Percentiles rank a stretch among this genome's conserved stretches.
Evolutionary conservation across 2,888 invertebrate genomes (phyloP).

Genomic region (Cinara cedri): DNA sequence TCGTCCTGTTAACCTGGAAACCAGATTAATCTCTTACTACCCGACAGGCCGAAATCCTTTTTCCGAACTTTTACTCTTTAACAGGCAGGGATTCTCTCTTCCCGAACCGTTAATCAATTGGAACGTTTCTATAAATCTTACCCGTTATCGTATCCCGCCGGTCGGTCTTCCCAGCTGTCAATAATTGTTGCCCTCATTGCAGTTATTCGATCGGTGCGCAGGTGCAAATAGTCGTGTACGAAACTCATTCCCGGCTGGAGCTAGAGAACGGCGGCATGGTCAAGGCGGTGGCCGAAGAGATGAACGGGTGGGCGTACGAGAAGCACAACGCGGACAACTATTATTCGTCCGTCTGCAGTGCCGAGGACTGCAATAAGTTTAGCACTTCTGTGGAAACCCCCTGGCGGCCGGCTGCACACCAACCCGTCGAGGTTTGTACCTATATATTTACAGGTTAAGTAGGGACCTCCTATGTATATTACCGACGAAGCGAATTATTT

Average conservation of each 20-base stretch:
- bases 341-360: background rate
- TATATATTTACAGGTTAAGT: no score
- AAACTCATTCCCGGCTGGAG: slow-evolving; percentile 78
- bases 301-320: slow-evolving; percentile 74
- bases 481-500: no score
- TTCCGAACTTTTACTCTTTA: no score
- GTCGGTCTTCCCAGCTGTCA: background rate
- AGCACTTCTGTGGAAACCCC: slow-evolving; percentile 44
- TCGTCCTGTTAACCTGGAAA: no score
- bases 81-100: no score
- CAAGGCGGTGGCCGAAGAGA: slow-evolving; percentile 71
- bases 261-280: slow-evolving; percentile 80
- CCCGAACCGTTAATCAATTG: background rate
- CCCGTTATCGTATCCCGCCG: background rate
- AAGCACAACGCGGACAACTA: slow-evolving; percentile 65
- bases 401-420: slow-evolving; percentile 36
- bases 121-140: no score
- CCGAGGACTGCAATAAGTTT: slow-evolving; percentile 39
- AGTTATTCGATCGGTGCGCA: slow-evolving; percentile 60
- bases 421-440: slow-evolving; percentile 42
- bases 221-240: slow-evolving; percentile 81
- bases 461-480: no score
- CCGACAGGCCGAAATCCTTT: no score
- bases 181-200: background rate
- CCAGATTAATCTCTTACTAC: no score